phyloP scores from a whole-genome alignment of 2,113 vertebrate species.

The Dromiciops gliroides region DNA sequence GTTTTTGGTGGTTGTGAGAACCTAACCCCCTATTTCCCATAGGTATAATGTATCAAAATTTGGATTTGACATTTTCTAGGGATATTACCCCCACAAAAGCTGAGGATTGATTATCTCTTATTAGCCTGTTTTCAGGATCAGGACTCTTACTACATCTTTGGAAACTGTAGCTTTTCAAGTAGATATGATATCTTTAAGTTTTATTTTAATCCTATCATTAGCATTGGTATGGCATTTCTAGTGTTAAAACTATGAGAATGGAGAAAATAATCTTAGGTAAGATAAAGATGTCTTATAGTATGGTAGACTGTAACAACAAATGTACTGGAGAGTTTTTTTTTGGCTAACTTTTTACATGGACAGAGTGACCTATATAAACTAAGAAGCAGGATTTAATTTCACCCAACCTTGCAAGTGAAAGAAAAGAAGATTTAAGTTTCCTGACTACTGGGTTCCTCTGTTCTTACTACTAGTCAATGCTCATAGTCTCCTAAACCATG shows the following conservation, averaged over 20 bases:
- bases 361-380: slow-evolving; percentile 2
- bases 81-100: background rate
- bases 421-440: background rate
- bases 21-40: background rate
- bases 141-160: background rate
- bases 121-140: background rate
- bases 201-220: background rate
- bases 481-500: background rate
- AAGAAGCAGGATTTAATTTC: slow-evolving; percentile 32
- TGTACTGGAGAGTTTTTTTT: background rate
- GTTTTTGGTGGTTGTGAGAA: background rate
- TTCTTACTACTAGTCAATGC: background rate
- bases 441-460: background rate
- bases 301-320: background rate
- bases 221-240: background rate
- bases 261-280: background rate
- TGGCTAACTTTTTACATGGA: background rate
- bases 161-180: background rate
- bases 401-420: slow-evolving; percentile 23
- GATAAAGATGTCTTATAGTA: background rate
- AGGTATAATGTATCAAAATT: background rate
- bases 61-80: background rate
- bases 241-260: background rate
- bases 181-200: background rate
- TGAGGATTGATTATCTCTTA: background rate